Evolutionary conservation across 2,113 vertebrate species (phyloP).

Genomic region (Macrotis lagotis): DNA sequence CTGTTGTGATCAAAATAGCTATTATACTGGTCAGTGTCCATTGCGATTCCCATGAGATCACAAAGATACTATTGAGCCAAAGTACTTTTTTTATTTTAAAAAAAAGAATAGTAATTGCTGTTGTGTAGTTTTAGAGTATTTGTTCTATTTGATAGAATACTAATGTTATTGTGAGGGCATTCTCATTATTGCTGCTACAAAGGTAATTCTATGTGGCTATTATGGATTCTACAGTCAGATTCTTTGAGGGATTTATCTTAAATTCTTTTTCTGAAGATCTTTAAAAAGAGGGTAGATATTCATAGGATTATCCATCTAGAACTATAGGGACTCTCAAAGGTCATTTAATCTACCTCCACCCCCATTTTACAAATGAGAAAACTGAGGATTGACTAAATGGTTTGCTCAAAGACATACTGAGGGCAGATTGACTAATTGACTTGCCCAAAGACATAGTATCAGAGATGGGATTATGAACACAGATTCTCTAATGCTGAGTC

Average conservation of each 20-base stretch:
- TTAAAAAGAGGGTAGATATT: background rate
- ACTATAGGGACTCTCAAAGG: background rate
- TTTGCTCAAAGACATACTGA: background rate
- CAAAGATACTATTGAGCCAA: background rate
- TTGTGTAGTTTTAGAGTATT: background rate
- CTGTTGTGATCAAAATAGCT: background rate
- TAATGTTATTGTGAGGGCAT: background rate
- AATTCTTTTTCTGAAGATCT: background rate
- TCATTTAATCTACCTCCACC: background rate
- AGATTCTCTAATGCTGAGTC: background rate
- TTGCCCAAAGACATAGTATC: background rate
- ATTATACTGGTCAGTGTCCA: background rate
- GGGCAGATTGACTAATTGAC: background rate
- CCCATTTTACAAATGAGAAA: background rate
- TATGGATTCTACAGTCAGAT: background rate
- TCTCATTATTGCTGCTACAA: background rate
- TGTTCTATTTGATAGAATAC: background rate
- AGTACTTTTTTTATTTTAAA: background rate
- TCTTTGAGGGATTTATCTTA: background rate
- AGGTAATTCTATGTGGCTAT: background rate
- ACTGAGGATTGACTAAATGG: background rate
- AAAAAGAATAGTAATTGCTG: background rate
- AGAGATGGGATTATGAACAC: background rate
- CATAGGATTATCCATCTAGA: background rate
- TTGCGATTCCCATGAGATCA: background rate